Evolutionary conservation across 2,797 vertebrate genomes (phyloP).

Genomic region (Arrhamphus sclerolepis): DNA sequence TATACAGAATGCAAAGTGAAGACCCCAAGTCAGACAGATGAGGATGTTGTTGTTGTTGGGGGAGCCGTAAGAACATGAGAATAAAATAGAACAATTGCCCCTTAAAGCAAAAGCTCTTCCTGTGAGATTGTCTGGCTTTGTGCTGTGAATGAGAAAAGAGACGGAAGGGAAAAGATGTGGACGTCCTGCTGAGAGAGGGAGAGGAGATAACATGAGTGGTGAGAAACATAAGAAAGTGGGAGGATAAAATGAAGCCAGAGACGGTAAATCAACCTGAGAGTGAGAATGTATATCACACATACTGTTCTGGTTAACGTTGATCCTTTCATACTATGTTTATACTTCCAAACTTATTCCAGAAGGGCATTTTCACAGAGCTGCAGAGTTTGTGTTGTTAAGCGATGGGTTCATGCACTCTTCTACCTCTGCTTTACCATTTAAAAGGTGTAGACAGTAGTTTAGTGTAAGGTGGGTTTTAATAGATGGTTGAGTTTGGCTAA

Average conservation of each 20-base stretch:
- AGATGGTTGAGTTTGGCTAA: no score
- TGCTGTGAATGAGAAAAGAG: constrained; percentile 12
- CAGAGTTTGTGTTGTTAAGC: constrained; percentile 47
- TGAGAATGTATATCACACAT: constrained; percentile 39
- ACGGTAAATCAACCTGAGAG: constrained; percentile 31
- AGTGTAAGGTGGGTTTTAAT: not conserved
- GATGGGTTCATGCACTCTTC: constrained; percentile 31
- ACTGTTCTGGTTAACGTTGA: constrained; percentile 46
- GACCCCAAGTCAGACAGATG: not conserved
- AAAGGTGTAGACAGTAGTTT: constrained; percentile 7
- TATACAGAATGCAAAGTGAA: constrained; percentile 3
- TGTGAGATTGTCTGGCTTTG: constrained; percentile 11
- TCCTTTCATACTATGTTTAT: constrained; percentile 49
- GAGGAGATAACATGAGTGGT: constrained; percentile 25
- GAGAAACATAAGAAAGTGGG: constrained; percentile 11
- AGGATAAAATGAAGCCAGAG: constrained; percentile 7
- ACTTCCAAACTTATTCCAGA: constrained; percentile 36
- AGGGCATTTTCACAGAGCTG: constrained; percentile 30
- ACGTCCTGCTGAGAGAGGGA: constrained; percentile 24
- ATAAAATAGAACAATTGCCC: constrained; percentile 22
- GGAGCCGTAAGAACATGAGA: constrained; percentile 15
- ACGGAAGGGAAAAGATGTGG: constrained; percentile 39
- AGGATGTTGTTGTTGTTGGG: constrained; percentile 21
- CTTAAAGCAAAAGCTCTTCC: constrained; percentile 30
- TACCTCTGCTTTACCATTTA: constrained; percentile 20